Evolutionary conservation across 2,888 invertebrate species (phyloP).

Genomic region (Tubulanus polymorphus): DNA sequence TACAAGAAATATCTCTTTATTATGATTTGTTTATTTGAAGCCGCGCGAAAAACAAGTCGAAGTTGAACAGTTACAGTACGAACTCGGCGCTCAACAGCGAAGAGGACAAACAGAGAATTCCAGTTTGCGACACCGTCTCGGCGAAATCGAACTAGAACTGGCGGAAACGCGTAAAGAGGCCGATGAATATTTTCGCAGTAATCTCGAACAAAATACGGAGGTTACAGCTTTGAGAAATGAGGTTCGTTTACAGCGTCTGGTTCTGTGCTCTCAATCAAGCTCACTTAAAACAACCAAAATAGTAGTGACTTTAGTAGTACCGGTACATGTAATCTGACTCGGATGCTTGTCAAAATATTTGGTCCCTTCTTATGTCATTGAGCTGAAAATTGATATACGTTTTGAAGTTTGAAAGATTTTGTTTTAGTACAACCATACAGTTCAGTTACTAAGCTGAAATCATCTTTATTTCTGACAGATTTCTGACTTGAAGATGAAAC

Average conservation of each 20-base stretch:
- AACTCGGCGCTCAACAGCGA: slow-evolving; percentile 34
- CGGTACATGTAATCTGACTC: too few relatives aligned
- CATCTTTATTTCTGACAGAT: slow-evolving; percentile 27
- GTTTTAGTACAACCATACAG: too few relatives aligned
- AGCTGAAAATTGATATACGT: too few relatives aligned
- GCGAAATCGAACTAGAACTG: slow-evolving; percentile 43
- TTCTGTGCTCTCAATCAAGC: too few relatives aligned
- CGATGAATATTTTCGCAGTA: slow-evolving; percentile 48
- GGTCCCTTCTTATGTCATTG: too few relatives aligned
- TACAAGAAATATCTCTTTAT: background rate
- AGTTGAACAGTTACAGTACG: slow-evolving; percentile 48
- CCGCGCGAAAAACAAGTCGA: slow-evolving; percentile 46
- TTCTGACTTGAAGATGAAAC: slow-evolving; percentile 41
- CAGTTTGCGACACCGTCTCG: slow-evolving; percentile 34
- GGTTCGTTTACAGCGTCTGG: slow-evolving; percentile 21
- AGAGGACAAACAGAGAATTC: slow-evolving; percentile 38
- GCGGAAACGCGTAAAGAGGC: slow-evolving; percentile 46
- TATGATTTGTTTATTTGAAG: slow-evolving; percentile 20
- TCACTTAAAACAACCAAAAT: too few relatives aligned
- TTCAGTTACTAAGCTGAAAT: too few relatives aligned
- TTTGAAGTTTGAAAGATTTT: too few relatives aligned
- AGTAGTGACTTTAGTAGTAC: too few relatives aligned
- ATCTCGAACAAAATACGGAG: slow-evolving; percentile 46
- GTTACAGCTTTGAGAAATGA: slow-evolving; percentile 42
- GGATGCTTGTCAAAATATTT: too few relatives aligned